Evolutionary conservation across 2,797 vertebrate species (phyloP).

Genomic region (Hoplostethus atlanticus): DNA sequence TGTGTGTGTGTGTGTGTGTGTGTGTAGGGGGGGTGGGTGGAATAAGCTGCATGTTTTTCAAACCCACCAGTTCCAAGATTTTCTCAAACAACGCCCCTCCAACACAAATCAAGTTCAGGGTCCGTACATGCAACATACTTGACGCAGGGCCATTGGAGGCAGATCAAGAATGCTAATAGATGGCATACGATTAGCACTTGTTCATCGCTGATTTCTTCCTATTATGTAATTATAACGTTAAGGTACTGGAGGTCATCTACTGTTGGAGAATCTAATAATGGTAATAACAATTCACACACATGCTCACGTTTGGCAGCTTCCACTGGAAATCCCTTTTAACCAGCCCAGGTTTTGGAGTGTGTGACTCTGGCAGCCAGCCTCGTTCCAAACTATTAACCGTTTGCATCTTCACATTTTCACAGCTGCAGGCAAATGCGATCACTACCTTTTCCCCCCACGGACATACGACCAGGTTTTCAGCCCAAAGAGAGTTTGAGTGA

Average conservation of each 20-base stretch:
- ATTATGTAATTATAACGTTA: not conserved
- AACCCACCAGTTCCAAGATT: conserved; percentile 49
- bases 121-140: conserved; percentile 38
- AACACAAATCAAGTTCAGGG: conserved; percentile 13
- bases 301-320: not conserved
- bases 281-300: not conserved
- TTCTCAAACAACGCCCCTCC: conserved; percentile 37
- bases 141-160: conserved; percentile 23
- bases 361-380: conserved; percentile 5
- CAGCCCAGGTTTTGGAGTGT: not conserved
- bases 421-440: conserved; percentile 40
- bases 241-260: not conserved
- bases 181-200: conserved; percentile 19
- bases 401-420: conserved; percentile 6
- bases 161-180: conserved; percentile 38
- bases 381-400: conserved; percentile 7
- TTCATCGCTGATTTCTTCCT: not conserved
- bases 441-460: conserved; percentile 8
- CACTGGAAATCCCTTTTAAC: not conserved
- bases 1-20: conserved; percentile 57
- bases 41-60: conserved; percentile 49
- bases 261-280: too few species aligned
- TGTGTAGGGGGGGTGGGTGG: conserved; percentile 17
- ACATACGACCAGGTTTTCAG: conserved; percentile 26
- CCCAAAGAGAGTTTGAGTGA: conserved; percentile 38